Conservation (phyloP, 2,797 vertebrate genomes). For the Acrossocheilus wenchowensis region DNA sequence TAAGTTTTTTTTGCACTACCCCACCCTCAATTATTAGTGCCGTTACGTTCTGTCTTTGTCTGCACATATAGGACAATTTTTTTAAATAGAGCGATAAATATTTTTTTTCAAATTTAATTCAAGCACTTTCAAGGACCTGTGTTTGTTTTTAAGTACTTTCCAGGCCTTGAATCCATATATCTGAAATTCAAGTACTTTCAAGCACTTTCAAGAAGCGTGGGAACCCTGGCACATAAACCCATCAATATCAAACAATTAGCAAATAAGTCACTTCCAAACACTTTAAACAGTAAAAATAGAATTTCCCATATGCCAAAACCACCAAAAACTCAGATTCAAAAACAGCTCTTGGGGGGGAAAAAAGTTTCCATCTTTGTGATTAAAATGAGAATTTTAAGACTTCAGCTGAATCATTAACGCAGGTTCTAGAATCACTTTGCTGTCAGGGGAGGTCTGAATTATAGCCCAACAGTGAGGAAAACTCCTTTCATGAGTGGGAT, state of each 20-base stretch:
- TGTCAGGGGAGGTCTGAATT: conserved; percentile 16
- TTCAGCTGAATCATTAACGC: neutral
- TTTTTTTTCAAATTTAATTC: too few relatives aligned
- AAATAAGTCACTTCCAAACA: neutral
- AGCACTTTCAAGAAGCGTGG: too few relatives aligned
- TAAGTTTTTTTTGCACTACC: too few relatives aligned
- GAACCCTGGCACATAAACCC: neutral
- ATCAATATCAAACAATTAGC: neutral
- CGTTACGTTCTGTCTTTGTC: too few relatives aligned
- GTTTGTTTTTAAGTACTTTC: too few relatives aligned
- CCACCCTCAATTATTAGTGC: too few relatives aligned
- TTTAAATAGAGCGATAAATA: too few relatives aligned
- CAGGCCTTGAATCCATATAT: too few relatives aligned
- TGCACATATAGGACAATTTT: too few relatives aligned
- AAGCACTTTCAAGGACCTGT: too few relatives aligned
- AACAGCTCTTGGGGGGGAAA: too few relatives aligned
- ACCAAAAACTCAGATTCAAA: conserved; percentile 22
- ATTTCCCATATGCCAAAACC: neutral
- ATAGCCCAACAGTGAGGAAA: neutral
- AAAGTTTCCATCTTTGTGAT: conserved; percentile 4
- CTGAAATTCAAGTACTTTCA: too few relatives aligned
- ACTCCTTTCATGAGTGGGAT: conserved; percentile 17
- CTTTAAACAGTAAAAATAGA: neutral
- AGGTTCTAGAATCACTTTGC: conserved; percentile 19
- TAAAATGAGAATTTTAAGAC: conserved; percentile 40